Base-by-base conservation (phyloP, 1,140 invertebrate genomes). In the Calephelis virginiensis region DNA sequence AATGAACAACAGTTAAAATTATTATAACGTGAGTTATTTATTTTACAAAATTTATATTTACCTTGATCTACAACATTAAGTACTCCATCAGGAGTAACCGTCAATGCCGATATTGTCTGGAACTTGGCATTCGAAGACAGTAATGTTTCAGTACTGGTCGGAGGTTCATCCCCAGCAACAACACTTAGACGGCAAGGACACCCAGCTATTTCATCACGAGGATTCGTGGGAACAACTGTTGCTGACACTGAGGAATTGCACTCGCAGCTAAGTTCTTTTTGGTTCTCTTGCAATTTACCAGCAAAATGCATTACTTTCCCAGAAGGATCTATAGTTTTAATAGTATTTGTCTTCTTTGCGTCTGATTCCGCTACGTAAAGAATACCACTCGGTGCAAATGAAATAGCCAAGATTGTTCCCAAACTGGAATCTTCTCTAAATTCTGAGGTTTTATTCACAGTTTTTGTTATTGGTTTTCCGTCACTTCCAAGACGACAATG, bases 61-160 rank as follows among this genome's bases (percentile, higher is more conserved):
- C 96, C 97, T 93, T 98, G 98, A 91, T 99, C 98, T 13, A 97
- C 97, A 38, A 99, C 95, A 89, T 99, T 97, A 5, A 99, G 91
- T 40, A 98, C 95, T 0, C 97, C 97, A 86, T 99, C 97, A 47
- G 98, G 97, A 11, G 97, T 97, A 4, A 99, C 97, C 4, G 97
- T 95, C 8, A 99, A 93, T 5, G 97, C 97, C 7, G 97, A 98
- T 83, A 98, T 97, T 0, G 97, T 95, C 71, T 96, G 96, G 82
- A 98, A 96, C 74, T 96, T 95, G 0, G 97, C 96, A 78, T 98
- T 98, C 0, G 97, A 97, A 0, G 97, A 97, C 1, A 98, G 90
- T 9, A 98, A 92, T 11, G 97, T 97, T 85, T 97, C 96, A 1
- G 95, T 94, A 82, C 94, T 95, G 61, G 94, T 96, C 14, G 94